These are phyloP conservation scores for Scaptodrosophila lebanonensis DNA, from an alignment of 1,140 invertebrate genomes.

Conservation along the genomic window DNA sequence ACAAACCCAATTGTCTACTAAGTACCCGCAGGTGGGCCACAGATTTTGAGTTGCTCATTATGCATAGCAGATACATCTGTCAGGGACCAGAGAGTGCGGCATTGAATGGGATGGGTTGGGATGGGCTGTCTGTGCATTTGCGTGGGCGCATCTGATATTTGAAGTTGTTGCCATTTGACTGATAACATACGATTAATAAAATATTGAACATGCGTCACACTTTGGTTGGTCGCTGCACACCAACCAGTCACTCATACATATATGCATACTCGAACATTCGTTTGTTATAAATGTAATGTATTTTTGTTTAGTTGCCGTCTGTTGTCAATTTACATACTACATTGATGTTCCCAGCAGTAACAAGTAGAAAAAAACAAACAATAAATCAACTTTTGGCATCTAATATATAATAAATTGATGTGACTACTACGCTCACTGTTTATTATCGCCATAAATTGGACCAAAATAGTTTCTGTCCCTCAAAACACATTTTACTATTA, in stretches of 20 bases:
- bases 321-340: slow-evolving; percentile 1
- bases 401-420: slow-evolving; percentile 65
- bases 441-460: slow-evolving; percentile 53
- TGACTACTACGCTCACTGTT: slow-evolving; percentile 18
- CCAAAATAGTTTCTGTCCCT: too few relatives aligned
- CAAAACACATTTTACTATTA: too few relatives aligned
- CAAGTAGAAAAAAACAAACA: too few relatives aligned
- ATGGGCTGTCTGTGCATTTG: background rate
- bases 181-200: slow-evolving; percentile 74
- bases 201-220: slow-evolving; percentile 55
- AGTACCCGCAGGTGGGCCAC: slow-evolving; percentile 52
- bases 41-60: slow-evolving; percentile 74
- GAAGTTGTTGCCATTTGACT: slow-evolving; percentile 61
- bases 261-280: slow-evolving; percentile 1
- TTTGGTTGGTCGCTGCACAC: slow-evolving; percentile 15
- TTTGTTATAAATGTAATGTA: background rate
- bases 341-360: background rate
- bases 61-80: slow-evolving; percentile 52
- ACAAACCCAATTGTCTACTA: slow-evolving; percentile 73
- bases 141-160: slow-evolving; percentile 31
- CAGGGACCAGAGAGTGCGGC: slow-evolving; percentile 7
- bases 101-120: too few relatives aligned
- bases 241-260: slow-evolving; percentile 4
- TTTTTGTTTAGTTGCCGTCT: background rate
- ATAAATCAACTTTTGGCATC: slow-evolving; percentile 37